A percentile compares a stretch with the other conserved stretches of the same genome.
Conservation (phyloP, 2,797 vertebrate species). For the Okamejei kenojei region DNA sequence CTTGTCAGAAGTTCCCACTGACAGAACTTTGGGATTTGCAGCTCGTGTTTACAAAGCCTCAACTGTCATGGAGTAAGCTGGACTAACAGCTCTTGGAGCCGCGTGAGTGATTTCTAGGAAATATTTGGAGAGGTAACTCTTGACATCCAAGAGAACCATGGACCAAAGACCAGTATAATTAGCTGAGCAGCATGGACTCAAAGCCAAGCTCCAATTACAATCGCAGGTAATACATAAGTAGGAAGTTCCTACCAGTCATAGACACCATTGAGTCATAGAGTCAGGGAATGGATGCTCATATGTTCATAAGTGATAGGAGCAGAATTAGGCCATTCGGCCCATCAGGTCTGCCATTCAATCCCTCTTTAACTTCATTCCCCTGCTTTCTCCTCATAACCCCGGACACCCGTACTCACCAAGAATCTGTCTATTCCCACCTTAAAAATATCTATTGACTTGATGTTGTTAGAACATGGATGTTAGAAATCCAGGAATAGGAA, state of each 20-base stretch:
- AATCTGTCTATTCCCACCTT: no score
- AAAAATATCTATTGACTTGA: no score
- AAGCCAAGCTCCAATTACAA: neutral
- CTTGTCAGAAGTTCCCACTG: neutral
- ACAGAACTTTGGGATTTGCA: constrained; percentile 6
- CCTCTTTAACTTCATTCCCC: no score
- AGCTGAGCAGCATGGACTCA: neutral
- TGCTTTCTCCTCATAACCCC: no score
- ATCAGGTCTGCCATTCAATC: no score
- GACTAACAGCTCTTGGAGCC: neutral
- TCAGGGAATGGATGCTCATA: neutral
- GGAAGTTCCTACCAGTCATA: neutral
- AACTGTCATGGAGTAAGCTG: neutral
- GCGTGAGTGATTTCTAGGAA: neutral
- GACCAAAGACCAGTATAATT: neutral
- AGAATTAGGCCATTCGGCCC: no score
- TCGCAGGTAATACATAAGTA: neutral
- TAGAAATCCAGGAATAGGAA: no score
- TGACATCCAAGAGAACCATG: neutral
- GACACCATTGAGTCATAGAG: neutral
- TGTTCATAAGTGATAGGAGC: no score
- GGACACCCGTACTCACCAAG: no score
- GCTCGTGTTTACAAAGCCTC: neutral
- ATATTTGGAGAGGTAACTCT: neutral
- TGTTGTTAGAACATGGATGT: no score